These are phyloP conservation scores for Campoplex nolae DNA, from an alignment of 2,888 invertebrate genomes.

Conservation along the genomic window DNA sequence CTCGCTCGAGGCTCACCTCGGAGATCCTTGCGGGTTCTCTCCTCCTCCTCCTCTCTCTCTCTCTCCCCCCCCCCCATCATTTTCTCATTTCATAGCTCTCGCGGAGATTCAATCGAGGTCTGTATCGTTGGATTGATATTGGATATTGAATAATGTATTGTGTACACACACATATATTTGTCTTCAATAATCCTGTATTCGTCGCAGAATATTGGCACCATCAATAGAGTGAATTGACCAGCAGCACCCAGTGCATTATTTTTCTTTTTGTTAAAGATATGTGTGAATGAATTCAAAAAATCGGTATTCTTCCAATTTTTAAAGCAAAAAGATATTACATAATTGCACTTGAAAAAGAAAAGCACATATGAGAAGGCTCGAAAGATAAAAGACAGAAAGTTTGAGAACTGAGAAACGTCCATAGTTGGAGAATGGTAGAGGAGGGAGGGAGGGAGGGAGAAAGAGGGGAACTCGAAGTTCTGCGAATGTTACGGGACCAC, in stretches of 20 bases:
- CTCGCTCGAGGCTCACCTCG: conserved; percentile 64
- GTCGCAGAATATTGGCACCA: neutral
- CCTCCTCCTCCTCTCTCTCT: conserved; percentile 1
- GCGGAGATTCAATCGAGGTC: conserved; percentile 47
- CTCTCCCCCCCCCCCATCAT: conserved; percentile 43
- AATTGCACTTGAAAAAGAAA: neutral
- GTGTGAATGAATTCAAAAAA: neutral
- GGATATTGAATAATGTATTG: conserved; percentile 9
- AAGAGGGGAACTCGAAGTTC: conserved; percentile 74
- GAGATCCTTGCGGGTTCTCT: conserved; percentile 54
- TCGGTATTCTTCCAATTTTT: neutral
- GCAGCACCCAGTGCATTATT: neutral
- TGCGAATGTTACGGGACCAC: conserved; percentile 84
- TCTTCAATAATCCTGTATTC: too few relatives aligned
- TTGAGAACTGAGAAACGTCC: neutral
- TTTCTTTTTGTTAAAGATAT: neutral
- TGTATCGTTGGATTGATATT: conserved; percentile 17
- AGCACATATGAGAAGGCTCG: neutral
- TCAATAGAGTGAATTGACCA: neutral
- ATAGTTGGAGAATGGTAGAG: conserved; percentile 41
- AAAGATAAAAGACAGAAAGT: neutral
- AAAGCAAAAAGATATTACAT: neutral
- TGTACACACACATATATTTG: too few relatives aligned
- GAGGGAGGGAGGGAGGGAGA: neutral
- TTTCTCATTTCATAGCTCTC: conserved; percentile 50